Base-by-base conservation (phyloP, 2,797 vertebrate genomes). In the Schizopygopsis pylzovi region DNA sequence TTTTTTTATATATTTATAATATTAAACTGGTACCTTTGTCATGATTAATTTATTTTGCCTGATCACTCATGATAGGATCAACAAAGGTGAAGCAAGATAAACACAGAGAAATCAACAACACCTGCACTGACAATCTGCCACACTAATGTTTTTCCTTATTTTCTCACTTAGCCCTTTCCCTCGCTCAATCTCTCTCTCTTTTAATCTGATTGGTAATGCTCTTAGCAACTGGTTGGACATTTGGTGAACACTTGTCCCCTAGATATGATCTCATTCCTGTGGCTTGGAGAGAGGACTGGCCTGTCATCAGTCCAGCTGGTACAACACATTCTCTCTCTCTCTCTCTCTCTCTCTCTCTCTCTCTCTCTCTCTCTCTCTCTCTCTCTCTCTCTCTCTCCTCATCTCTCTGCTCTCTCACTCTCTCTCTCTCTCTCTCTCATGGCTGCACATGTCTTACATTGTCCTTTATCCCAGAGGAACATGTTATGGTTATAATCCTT, bases 211-310 rank as follows among this genome's bases (percentile, higher is more conserved):
- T 56, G 59, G 41, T 61, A 80, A 33, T 81, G 13, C 67, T 41
- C 70, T 47, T 39, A 84, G 83, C 54, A 90, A 85, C 52, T 73
- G 86, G 85, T 81, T 88, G 82, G 56, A 89, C 90, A 90, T 92
- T 93, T 93, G 92, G 88, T 89, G 80, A 90, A 82, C 89, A 92
- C 86, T 89, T 90, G 88, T 81, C 83, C 85, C 37, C 52, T 70
- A 73, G 88, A 81, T 80, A 81, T 89, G 90, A 91, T 79, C 87
- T 91, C 85, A 87, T 90, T 82, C 79, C 79, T 75, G 47, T 67
- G 85, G 86, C 91, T 89, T 37, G 87, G 88, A 45, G 89, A 37
- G 16, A 73, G 54, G 70, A 88, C 80, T 67, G 22, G 67, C 25
- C 86, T 70, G 73, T 83, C 22, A 85, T 75, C 86, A 85, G 68